Evolutionary conservation across 2,113 vertebrate genomes (phyloP).

Genomic region (Ciconia maguari): DNA sequence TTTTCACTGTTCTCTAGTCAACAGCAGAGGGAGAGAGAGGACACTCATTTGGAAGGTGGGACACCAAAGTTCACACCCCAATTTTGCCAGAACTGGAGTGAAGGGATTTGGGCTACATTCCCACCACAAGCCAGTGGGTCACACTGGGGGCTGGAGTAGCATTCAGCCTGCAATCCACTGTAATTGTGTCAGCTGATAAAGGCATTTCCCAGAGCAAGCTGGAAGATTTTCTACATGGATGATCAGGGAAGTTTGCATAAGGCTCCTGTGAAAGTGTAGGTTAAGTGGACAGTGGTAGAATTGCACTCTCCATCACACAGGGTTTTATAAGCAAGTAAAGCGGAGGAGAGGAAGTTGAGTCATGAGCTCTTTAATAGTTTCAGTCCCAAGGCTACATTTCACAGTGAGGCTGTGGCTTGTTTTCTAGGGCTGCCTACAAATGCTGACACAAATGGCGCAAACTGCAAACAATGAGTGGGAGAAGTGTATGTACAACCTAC

Average conservation of each 20-base stretch:
- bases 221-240: background rate
- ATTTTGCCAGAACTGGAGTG: background rate
- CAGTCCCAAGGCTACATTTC: background rate
- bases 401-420: background rate
- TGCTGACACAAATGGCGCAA: background rate
- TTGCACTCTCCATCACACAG: background rate
- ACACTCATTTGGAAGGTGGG: background rate
- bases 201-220: background rate
- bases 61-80: background rate
- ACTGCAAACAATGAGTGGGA: conserved; percentile 33
- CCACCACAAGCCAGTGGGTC: background rate
- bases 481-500: conserved; percentile 17
- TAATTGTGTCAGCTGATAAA: background rate
- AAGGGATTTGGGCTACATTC: background rate
- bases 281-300: background rate
- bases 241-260: background rate
- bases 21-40: background rate
- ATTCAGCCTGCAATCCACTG: background rate
- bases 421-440: conserved; percentile 14
- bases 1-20: background rate
- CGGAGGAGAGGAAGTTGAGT: background rate
- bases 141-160: background rate
- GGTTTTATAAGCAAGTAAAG: background rate
- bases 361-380: background rate
- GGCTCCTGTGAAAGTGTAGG: background rate